Evolutionary conservation across 1,140 invertebrate genomes (phyloP).

Genomic region (Eriosoma lanigerum): DNA sequence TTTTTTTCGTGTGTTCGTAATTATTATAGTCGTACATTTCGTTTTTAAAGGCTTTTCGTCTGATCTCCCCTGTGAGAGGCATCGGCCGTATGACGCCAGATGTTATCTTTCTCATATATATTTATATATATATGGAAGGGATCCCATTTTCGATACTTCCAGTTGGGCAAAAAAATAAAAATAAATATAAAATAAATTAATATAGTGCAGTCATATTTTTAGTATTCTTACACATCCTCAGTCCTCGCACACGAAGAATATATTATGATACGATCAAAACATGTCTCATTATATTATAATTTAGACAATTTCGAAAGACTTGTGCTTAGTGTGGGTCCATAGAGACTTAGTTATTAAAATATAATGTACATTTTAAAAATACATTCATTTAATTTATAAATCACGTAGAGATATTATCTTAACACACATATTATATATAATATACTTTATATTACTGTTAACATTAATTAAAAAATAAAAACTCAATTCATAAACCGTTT

Average conservation of each 20-base stretch:
- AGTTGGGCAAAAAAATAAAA: slow-evolving; percentile 43
- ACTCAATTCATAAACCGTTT: too few species aligned
- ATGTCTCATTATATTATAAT: background rate
- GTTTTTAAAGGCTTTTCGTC: slow-evolving; percentile 42
- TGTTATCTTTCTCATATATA: slow-evolving; percentile 31
- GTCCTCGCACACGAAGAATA: background rate
- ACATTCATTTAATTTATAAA: background rate
- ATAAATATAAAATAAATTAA: background rate
- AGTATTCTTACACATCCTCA: slow-evolving; percentile 25
- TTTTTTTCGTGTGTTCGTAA: slow-evolving; percentile 35
- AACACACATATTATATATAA: too few species aligned
- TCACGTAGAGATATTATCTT: too few species aligned
- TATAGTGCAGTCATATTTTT: slow-evolving; percentile 25
- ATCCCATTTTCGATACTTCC: slow-evolving; percentile 18
- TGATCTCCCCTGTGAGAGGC: slow-evolving; percentile 44
- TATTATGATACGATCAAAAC: slow-evolving; percentile 6
- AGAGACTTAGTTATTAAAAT: too few species aligned
- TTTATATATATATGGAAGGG: slow-evolving; percentile 24
- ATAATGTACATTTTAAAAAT: background rate
- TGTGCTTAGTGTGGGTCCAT: background rate
- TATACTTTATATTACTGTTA: too few species aligned
- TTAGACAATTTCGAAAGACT: background rate
- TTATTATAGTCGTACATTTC: slow-evolving; percentile 29
- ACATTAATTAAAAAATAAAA: too few species aligned
- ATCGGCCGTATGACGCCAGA: slow-evolving; percentile 42